Base-by-base conservation (phyloP, 2,113 vertebrate species). In the Lophochroa leadbeateri region DNA sequence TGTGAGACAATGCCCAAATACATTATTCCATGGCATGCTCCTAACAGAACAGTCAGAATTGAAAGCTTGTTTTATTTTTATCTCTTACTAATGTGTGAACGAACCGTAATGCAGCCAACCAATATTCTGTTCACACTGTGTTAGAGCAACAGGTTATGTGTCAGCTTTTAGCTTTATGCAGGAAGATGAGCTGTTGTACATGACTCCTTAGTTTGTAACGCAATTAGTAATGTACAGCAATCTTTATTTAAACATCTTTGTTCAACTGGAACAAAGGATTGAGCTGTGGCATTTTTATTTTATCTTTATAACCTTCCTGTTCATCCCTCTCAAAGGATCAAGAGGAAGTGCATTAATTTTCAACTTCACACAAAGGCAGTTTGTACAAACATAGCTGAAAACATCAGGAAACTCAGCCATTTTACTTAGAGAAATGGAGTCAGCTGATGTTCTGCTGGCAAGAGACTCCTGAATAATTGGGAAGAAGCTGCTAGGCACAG, bases 371-470 rank as follows among this genome's bases (percentile, higher is more conserved):
- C 5, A 2, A 94, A 94, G 77, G 79, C 91, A 82, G 74, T 72
- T 96, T 94, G 61, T 82, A 89, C 88, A 96, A 96, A 95, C 95
- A 86, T 89, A 95, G 89, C 91, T 97, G 93, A 96, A 94, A 96
- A 89, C 68, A 52, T 94, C 95, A 94, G 92, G 95, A 97, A 96
- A 94, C 47, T 1, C 41, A 60, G 49, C 58, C 44, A 43, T 93
- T 94, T 95, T 95, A 88, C 67, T 65, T 69, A 63, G 80, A 91
- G 94, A 78, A 94, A 88, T 86, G 33, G 47, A 91, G 67, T 65
- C 44, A 86, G 47, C 47, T 69, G 35, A 79, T 50, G 53, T 89
- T 88, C 69, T 94, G 58, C 94, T 96, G 75, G 91, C 80, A 93
- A 31, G 18, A 67, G 49, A 35, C 41, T 79, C 37, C 47, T 70